Evolutionary conservation across 2,888 invertebrate species (phyloP), one percentile per base, ranked within the genome.

Genomic region (Ornithoptera priamus): DNA sequence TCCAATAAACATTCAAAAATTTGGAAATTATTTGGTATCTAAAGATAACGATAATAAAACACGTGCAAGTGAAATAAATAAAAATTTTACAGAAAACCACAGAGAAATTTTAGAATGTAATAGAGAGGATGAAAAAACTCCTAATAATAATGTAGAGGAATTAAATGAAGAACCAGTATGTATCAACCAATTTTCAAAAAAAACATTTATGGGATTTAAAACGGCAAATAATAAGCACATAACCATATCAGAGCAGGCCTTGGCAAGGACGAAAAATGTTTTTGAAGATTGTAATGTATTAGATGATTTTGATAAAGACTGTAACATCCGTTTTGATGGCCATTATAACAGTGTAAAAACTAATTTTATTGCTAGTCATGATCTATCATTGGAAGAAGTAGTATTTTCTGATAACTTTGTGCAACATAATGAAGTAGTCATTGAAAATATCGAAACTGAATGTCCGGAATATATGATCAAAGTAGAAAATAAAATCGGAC

Each of bases 181-280:
- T 39, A 39, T 10, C 10, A 10, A 6, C 10, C 39, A 39, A 39
- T 39, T 39, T 39, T 39, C 39, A 7, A 39, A 39, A 39, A 39
- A 1, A 60, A 36, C n/a, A 15, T 78, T 75, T 72, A 50, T 74
- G 18, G 88, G 85, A 12, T 90, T 90, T 73, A 78, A 81, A 75
- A 87, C 88, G 3, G 90, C 88, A 15, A 85, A 79, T 74, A 88
- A 91, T 61, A 88, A 86, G 75, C 71, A 75, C 12, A 83, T 91
- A 36, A 68, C 73, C 20, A 79, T 90, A 71, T 86, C 88, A 0
- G 78, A 83, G 53, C 70, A 77, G 65, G 82, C 85, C 2, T 20
- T 83, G 12, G 69, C 70, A n/a, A 84, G 76, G 74, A 80, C 81
- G 18, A 83, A 79, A 75, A 77, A 77, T 17, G 69, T 88, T 53